Conservation (phyloP, 2,888 invertebrate species). For the Zaprionus bogoriensis region DNA sequence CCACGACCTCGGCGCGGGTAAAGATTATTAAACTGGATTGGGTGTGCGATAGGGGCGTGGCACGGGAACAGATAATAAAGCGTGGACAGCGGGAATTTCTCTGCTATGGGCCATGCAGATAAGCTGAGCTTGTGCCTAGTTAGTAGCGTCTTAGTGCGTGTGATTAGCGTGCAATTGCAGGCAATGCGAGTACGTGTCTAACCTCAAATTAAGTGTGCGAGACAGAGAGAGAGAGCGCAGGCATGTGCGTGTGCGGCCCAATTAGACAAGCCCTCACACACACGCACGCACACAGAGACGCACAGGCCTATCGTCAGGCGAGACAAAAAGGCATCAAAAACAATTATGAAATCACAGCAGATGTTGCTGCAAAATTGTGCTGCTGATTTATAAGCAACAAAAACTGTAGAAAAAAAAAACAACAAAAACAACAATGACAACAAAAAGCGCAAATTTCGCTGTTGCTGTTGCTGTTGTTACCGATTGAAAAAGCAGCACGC, state of each 20-base stretch:
- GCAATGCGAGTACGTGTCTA: background rate
- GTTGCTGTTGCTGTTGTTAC: conserved; percentile 5
- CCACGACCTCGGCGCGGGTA: conserved; percentile 42
- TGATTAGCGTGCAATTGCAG: background rate
- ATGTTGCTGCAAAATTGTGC: conserved; percentile 70
- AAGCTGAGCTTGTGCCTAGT: too few relatives aligned
- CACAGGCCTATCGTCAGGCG: too few relatives aligned
- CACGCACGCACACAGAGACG: conserved; percentile 19
- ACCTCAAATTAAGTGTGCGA: too few relatives aligned
- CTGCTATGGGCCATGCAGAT: conserved; percentile 7
- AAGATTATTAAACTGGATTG: conserved; percentile 74
- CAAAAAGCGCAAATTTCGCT: conserved; percentile 41
- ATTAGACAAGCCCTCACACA: conserved; percentile 57
- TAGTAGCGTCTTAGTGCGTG: background rate
- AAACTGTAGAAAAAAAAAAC: conserved; percentile 23
- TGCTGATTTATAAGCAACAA: conserved; percentile 73
- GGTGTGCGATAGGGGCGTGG: conserved; percentile 70
- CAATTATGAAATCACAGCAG: conserved; percentile 80
- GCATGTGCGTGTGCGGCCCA: conserved; percentile 30
- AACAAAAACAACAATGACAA: conserved; percentile 51
- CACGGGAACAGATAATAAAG: conserved; percentile 53
- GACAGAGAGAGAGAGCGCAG: background rate
- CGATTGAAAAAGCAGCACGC: conserved; percentile 17
- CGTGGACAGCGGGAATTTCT: conserved; percentile 54
- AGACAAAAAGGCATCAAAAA: conserved; percentile 48